Evolutionary conservation across 2,113 vertebrate species (phyloP).

Genomic region (Sprattus sprattus): DNA sequence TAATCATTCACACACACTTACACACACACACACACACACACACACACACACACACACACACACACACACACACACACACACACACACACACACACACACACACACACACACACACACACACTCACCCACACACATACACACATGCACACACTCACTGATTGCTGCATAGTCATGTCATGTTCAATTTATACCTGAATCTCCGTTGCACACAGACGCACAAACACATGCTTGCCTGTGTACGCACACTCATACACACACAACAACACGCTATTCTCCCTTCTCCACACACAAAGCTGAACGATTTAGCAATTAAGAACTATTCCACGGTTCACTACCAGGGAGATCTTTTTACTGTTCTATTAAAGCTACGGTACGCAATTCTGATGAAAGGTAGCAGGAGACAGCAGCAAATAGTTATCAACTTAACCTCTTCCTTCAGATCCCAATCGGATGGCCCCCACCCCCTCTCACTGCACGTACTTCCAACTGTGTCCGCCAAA

Average conservation of each 20-base stretch:
- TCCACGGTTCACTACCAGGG: neutral
- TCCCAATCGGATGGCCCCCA: neutral
- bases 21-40: slow-evolving; percentile 11
- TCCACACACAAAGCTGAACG: neutral
- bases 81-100: neutral
- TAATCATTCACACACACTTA: neutral
- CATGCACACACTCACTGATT: neutral
- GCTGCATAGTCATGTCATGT: slow-evolving; percentile 19
- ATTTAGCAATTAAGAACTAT: neutral
- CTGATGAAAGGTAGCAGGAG: neutral
- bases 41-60: neutral
- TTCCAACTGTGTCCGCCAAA: neutral
- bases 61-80: neutral
- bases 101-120: neutral
- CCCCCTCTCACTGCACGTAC: too few relatives aligned
- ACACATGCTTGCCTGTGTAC: neutral
- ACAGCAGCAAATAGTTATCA: neutral
- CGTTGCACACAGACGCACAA: neutral
- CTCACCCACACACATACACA: neutral
- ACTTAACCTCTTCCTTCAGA: neutral
- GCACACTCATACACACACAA: neutral
- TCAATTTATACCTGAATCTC: slow-evolving; percentile 17
- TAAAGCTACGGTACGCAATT: neutral
- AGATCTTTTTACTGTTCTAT: neutral
- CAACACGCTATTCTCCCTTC: neutral